These are phyloP conservation scores for Spisula subtruncata DNA, from an alignment of 2,888 invertebrate species.

Conservation along the genomic window DNA sequence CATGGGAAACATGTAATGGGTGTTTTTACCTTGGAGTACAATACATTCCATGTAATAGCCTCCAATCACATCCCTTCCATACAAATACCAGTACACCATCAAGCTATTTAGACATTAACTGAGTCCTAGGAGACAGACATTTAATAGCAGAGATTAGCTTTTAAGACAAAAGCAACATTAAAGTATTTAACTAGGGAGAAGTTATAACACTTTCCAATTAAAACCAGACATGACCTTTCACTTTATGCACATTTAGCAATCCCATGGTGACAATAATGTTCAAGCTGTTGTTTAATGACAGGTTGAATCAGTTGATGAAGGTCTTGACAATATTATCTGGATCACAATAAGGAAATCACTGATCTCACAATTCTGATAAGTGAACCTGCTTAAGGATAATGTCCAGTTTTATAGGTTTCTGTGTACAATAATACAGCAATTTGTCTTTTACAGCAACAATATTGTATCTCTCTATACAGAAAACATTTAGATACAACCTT, in stretches of 20 bases:
- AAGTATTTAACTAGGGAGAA: neutral
- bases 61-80: neutral
- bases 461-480: too few relatives aligned
- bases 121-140: neutral
- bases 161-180: neutral
- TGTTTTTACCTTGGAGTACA: neutral
- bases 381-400: neutral
- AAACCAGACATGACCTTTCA: neutral
- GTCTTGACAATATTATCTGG: slow-evolving; percentile 4
- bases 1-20: neutral
- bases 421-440: neutral
- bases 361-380: neutral
- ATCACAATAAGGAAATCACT: neutral
- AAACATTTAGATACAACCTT: too few relatives aligned
- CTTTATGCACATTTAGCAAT: neutral
- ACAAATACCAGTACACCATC: neutral
- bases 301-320: slow-evolving; percentile 1
- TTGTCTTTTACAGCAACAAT: too few relatives aligned
- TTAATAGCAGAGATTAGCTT: neutral
- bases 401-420: neutral
- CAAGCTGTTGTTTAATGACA: neutral
- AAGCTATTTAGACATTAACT: slow-evolving; percentile 10
- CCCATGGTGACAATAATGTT: neutral
- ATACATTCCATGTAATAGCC: neutral
- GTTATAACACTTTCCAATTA: slow-evolving; percentile 17